Conservation (phyloP, 2,797 vertebrate genomes). For the Alauda arvensis region DNA sequence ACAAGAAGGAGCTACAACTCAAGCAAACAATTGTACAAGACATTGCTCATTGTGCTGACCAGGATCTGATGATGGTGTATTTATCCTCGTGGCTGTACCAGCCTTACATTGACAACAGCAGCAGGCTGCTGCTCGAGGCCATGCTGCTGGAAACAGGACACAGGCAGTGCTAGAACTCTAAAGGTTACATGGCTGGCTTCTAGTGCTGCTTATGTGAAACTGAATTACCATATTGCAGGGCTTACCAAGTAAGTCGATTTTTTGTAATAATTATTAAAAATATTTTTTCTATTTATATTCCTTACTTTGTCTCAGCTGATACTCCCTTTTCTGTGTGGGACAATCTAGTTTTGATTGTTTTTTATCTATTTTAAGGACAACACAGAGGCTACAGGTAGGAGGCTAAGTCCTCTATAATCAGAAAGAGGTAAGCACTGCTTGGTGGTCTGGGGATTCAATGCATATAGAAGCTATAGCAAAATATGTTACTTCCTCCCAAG, state of each 20-base stretch:
- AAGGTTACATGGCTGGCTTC: not conserved
- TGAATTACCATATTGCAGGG: not conserved
- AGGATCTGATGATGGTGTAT: constrained; percentile 82
- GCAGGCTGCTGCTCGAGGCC: constrained; percentile 79
- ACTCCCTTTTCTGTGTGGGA: not conserved
- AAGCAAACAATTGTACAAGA: constrained; percentile 80
- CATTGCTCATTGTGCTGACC: constrained; percentile 79
- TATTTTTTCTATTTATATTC: not conserved
- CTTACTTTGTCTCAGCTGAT: not conserved
- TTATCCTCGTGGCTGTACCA: constrained; percentile 92
- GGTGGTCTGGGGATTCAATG: not conserved
- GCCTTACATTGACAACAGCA: constrained; percentile 79
- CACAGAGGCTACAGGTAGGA: not conserved
- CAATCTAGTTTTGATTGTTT: not conserved
- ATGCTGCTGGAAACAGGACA: constrained; percentile 93
- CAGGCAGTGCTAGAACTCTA: constrained; percentile 63
- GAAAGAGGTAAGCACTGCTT: not conserved
- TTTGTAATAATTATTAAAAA: constrained; percentile 34
- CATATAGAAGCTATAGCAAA: not conserved
- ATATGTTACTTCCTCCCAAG: not conserved
- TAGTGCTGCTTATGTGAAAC: not conserved
- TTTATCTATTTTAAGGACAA: not conserved
- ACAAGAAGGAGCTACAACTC: constrained; percentile 81
- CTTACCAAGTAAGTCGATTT: constrained; percentile 4
- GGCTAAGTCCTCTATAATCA: not conserved